Conservation (phyloP, 2,113 vertebrate genomes). For the Dendropsophus ebraccatus region DNA sequence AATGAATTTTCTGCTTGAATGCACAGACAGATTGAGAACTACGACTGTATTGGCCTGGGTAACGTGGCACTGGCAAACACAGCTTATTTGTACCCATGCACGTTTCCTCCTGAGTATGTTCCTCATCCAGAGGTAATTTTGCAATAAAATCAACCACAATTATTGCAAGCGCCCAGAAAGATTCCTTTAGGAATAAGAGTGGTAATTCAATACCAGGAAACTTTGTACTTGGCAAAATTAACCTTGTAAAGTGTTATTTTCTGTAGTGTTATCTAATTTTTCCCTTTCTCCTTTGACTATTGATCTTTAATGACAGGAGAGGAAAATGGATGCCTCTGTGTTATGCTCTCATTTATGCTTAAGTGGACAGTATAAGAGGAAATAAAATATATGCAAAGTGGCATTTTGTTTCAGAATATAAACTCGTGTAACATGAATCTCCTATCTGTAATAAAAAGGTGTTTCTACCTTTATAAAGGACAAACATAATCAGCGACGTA, state of each 20-base stretch:
- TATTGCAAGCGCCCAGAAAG: conserved; percentile 71
- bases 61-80: conserved; percentile 71
- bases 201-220: conserved; percentile 73
- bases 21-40: conserved; percentile 78
- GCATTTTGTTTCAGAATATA: not conserved
- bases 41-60: conserved; percentile 66
- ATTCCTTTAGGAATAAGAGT: conserved; percentile 69
- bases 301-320: conserved; percentile 63
- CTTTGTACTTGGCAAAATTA: conserved; percentile 73
- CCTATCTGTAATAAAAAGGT: not conserved
- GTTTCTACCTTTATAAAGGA: not conserved
- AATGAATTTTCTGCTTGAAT: conserved; percentile 82
- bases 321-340: conserved; percentile 2
- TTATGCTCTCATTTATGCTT: not conserved
- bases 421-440: not conserved
- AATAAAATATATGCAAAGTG: not conserved
- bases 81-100: conserved; percentile 72
- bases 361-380: not conserved
- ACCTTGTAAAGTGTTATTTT: conserved; percentile 73
- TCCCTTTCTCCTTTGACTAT: conserved; percentile 67
- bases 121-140: conserved; percentile 74
- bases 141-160: conserved; percentile 77
- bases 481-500: not conserved
- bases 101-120: conserved; percentile 74
- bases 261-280: conserved; percentile 64